Base-by-base conservation (phyloP, 1,140 invertebrate species). In the Drosophila takahashii region DNA sequence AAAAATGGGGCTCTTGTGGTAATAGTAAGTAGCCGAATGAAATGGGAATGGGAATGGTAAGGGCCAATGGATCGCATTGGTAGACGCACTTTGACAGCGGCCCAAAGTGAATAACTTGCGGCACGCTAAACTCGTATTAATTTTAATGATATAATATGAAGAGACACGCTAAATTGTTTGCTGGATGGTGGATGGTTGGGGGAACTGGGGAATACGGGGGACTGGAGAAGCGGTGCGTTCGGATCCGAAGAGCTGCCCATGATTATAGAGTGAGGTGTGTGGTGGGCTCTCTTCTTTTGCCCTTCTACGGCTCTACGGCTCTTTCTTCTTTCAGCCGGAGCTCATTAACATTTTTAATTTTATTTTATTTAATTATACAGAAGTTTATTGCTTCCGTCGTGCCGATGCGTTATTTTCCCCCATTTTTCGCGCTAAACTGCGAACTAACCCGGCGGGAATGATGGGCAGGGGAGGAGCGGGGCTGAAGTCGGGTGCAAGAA, bases 341-440 rank as follows among this genome's bases (percentile, higher is more conserved):
- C 78, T 87, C 79, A 87, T 87, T 87, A 87, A 83, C 84, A 86
- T 87, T 89, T 84, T 84, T 84, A 87, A 87, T 87, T 87, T 87
- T 80, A 87, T 87, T 87, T 87, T 87, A 87, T 87, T 84, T 87
- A 89, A 87, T 87, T 87, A 87, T 89, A 87, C 84, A 89, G 72
- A 89, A 84, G 79, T 87, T 89, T 89, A 87, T 89, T 77, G 79
- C 71, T 89, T 87, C 84, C 84, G 84, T 70, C 67, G 67, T 44
- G 64, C 76, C 84, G 77, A 83, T 83, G 84, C 79, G 80, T 84
- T 84, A 37, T 50, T 73, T 52, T 54, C 64, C 47, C 22, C 41
- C 16, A 8, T 54, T 42, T 27, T 42, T 41, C 72, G 84, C 76
- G 84, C 58, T 87, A 89, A 87, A 89, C 79, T 87, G 83, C 83